Conservation (phyloP, 92 coral and sea anemone genomes). For the Palythoa caribaeorum region DNA sequence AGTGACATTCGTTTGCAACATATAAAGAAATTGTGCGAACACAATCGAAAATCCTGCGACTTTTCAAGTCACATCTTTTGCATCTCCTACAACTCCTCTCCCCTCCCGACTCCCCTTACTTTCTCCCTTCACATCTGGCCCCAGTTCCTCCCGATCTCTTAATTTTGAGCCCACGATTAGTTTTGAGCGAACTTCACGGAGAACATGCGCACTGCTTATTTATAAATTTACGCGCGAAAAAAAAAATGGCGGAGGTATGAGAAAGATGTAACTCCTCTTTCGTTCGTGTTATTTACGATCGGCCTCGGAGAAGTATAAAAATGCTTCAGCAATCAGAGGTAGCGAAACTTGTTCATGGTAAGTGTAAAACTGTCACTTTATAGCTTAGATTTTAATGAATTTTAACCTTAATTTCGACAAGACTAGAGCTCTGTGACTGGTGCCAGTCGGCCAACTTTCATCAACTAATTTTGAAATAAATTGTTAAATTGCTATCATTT, state of each 20-base stretch:
- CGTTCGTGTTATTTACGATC: conserved; percentile 8
- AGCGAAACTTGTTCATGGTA: conserved; percentile 44
- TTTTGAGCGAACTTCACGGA: background rate
- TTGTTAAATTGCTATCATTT: too few relatives aligned
- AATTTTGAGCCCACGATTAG: conserved; percentile 10
- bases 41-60: too few relatives aligned
- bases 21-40: too few relatives aligned
- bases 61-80: too few relatives aligned
- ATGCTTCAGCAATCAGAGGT: conserved; percentile 32
- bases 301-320: background rate
- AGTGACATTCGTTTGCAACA: too few relatives aligned
- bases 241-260: conserved; percentile 29
- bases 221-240: conserved; percentile 34
- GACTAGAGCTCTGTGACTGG: background rate
- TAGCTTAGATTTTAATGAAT: background rate
- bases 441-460: background rate
- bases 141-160: too few relatives aligned
- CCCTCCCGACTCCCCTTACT: too few relatives aligned
- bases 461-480: too few relatives aligned
- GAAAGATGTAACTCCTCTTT: background rate
- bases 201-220: conserved; percentile 1
- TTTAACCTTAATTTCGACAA: background rate
- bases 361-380: background rate
- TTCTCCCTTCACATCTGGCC: too few relatives aligned
- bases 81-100: too few relatives aligned